Evolutionary conservation across 2,888 invertebrate genomes (phyloP).

Genomic region (Meiosimyza platycephala): DNA sequence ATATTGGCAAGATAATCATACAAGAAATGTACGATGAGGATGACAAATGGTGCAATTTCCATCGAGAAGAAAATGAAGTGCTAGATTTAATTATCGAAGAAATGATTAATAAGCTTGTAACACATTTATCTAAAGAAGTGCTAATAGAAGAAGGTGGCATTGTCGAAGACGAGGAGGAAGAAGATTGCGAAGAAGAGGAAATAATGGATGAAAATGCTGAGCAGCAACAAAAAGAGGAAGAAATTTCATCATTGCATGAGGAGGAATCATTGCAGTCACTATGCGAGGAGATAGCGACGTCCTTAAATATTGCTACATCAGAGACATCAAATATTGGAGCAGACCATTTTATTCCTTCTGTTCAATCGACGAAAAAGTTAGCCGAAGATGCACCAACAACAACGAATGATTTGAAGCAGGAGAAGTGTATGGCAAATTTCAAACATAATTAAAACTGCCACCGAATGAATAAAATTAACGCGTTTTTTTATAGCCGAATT

Average conservation of each 20-base stretch:
- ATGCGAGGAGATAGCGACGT: background rate
- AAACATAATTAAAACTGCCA: too few relatives aligned
- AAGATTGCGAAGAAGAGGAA: slow-evolving; percentile 6
- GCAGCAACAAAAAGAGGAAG: slow-evolving; percentile 29
- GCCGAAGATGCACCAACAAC: too few relatives aligned
- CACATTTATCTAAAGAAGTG: slow-evolving; percentile 59
- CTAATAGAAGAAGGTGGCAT: slow-evolving; percentile 46
- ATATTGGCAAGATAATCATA: slow-evolving; percentile 78
- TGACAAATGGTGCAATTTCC: slow-evolving; percentile 79
- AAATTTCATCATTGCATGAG: slow-evolving; percentile 17
- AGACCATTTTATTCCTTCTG: background rate
- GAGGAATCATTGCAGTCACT: slow-evolving; percentile 15
- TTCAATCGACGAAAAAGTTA: background rate
- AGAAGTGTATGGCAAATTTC: too few relatives aligned
- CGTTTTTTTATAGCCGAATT: slow-evolving; percentile 16
- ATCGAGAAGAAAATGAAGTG: slow-evolving; percentile 76
- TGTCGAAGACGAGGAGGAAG: slow-evolving; percentile 31
- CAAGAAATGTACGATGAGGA: slow-evolving; percentile 79
- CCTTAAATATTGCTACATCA: background rate
- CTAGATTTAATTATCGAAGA: slow-evolving; percentile 73
- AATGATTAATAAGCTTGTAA: slow-evolving; percentile 70
- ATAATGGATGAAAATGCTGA: background rate
- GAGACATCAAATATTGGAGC: background rate
- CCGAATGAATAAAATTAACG: too few relatives aligned
- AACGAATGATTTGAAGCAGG: too few relatives aligned